Evolutionary conservation across 2,113 vertebrate species (phyloP).

Genomic region (Hydropotes inermis): DNA sequence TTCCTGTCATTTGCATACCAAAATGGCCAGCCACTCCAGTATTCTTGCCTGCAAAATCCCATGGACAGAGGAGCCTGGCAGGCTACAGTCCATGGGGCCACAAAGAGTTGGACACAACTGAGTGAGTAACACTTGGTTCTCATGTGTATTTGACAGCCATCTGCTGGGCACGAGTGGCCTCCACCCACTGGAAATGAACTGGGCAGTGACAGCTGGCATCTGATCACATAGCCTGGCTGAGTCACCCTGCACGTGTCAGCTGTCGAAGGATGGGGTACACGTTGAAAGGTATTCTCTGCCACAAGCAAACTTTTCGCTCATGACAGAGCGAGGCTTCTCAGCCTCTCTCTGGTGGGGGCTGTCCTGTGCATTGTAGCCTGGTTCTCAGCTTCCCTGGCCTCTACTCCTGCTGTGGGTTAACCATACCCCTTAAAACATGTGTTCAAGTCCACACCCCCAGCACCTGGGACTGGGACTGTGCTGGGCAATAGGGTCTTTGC

Average conservation of each 20-base stretch:
- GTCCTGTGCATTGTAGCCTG: neutral
- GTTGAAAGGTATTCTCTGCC: neutral
- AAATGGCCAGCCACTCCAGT: neutral
- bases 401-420: neutral
- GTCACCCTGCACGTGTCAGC: neutral
- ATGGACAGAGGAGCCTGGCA: neutral
- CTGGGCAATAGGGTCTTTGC: neutral
- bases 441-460: neutral
- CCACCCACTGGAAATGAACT: rapidly evolving
- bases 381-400: neutral
- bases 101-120: neutral
- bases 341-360: neutral
- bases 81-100: neutral
- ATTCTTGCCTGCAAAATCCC: neutral
- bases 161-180: slow-evolving; percentile 57
- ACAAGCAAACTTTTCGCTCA: neutral
- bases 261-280: neutral
- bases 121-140: neutral
- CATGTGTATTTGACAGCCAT: slow-evolving; percentile 63
- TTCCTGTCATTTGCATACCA: neutral
- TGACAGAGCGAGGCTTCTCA: neutral
- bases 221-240: rapidly evolving
- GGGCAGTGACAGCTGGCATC: neutral
- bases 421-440: neutral
- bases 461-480: neutral